These are phyloP conservation scores for Drosophila kanekoi DNA, from an alignment of 2,888 invertebrate genomes.

Conservation along the genomic window DNA sequence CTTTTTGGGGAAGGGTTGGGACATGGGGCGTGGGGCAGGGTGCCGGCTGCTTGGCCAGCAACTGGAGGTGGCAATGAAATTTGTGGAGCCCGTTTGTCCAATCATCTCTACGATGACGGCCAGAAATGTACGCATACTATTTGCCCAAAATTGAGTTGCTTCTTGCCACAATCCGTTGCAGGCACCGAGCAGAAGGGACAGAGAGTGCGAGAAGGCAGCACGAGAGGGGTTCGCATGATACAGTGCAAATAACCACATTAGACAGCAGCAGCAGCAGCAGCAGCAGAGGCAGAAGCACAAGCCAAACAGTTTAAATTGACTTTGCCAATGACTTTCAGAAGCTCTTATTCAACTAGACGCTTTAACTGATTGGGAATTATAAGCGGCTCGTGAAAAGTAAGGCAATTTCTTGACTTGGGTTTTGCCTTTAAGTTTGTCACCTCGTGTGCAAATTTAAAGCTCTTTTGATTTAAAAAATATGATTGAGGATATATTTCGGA, in stretches of 20 bases:
- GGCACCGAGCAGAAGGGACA: no score
- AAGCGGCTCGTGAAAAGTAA: background rate
- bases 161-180: background rate
- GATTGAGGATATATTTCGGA: no score
- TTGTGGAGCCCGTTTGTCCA: slow-evolving; percentile 27
- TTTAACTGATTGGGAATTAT: slow-evolving; percentile 3
- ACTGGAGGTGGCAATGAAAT: slow-evolving; percentile 12
- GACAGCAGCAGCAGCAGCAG: no score
- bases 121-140: slow-evolving; percentile 13
- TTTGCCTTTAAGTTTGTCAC: no score
- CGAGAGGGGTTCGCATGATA: background rate
- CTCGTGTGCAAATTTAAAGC: background rate
- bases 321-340: background rate
- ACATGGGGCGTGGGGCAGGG: background rate
- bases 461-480: no score
- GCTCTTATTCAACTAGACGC: background rate
- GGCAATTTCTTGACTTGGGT: no score
- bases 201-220: no score
- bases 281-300: background rate
- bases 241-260: background rate
- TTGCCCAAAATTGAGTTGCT: slow-evolving; percentile 13
- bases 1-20: background rate
- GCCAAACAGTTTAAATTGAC: background rate
- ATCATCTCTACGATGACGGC: slow-evolving; percentile 36
- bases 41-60: background rate